Evolutionary conservation across 2,888 invertebrate species (phyloP), one percentile per base, ranked within the genome.

Genomic region (Clusia tigrina): DNA sequence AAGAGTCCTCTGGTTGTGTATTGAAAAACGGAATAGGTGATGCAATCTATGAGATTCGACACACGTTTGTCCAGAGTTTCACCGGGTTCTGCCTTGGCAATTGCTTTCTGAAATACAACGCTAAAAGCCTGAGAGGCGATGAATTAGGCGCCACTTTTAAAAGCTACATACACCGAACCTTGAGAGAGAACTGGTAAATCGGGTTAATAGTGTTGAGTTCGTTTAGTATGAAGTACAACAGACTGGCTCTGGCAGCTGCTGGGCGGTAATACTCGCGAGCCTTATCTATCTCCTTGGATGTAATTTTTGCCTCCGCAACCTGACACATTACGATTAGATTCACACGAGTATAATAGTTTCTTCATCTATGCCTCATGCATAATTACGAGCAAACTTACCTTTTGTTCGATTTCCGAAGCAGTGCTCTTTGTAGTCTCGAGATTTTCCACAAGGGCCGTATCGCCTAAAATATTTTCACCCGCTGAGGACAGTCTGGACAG

Each of bases 101-200:
- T 96, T 18, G 97, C 97, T 79, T 96, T 96, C 86, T 96, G 95
- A 81, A 97, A 97, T 26, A 97, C 97, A n/a, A 96, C 95, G 83
- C 94, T 95, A 84, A 97, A 97, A 1, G 97, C 96, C 94, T 94
- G 59, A 1, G 48, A 60, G 18, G 3, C 18, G 15, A 46, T 23
- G 38, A 54, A 38, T 23, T 17, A 6, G 2, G 2, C 15, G n/a
- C n/a, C n/a, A n/a, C 17, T 12, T 12, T 17, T 25, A 26, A 54
- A 24, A 15, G 24, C n/a, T 23, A 26, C 20, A 23, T 17, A 46
- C n/a, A 15, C 17, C 59, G 10, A 22, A 83, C 95, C 89, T 98
- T 97, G 65, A 98, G 85, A 15, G 97, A 97, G 85, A 98, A 98
- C 82, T 97, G 96, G 83, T 98, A 98, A 74, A 98, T 96, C 1